Evolutionary conservation across 23 tunicate genomes (phyloP), one percentile per base, ranked within the genome.

Genomic region (Ascidia mentula): DNA sequence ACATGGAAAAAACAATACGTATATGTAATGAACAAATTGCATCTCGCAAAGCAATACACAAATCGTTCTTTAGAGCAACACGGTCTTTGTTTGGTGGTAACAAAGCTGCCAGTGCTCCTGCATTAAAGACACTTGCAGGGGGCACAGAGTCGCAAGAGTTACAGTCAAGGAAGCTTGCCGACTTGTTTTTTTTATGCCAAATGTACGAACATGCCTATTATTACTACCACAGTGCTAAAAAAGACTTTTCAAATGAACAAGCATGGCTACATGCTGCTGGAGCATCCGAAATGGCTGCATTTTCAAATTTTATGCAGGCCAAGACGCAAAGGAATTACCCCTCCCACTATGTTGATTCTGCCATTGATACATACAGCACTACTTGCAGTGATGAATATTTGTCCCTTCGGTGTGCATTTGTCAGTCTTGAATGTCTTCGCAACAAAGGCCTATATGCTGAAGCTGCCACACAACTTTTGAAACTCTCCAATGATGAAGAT

Each of bases 261-360:
- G 86, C 89, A 1, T 93, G 98, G 98, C 73, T 93, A n/a, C 86
- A 88, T 60, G 98, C 93, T 40, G 98, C 98, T 37, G 90, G 98
- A 30, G 98, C 98, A 22, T 88, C 93, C 2, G 98, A 93, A 77
- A 93, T 93, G 98, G 87, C 98, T 40, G 98, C 98, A 24, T 38
- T 88, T 33, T 77, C 90, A 31, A 88, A 93, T 72, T 93, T 93
- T 77, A 93, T 93, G 98, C 88, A 83, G 71, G 72, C 84, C 12
- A 85, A 79, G 17, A 69, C 94, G 13, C 86, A 88, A 61, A 80
- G 88, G 40, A 36, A 87, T 3, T 93, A 93, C 38, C 98, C 98
- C 7, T 59, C 75, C 28, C 98, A 93, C 40, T 88, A 93, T 72
- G 88, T 93, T 45, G 98, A 93, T 36, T 75, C 88, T 18, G 93